These are phyloP conservation scores for Thomomys bottae DNA, from an alignment of 2,113 vertebrate genomes.

Conservation along the genomic window DNA sequence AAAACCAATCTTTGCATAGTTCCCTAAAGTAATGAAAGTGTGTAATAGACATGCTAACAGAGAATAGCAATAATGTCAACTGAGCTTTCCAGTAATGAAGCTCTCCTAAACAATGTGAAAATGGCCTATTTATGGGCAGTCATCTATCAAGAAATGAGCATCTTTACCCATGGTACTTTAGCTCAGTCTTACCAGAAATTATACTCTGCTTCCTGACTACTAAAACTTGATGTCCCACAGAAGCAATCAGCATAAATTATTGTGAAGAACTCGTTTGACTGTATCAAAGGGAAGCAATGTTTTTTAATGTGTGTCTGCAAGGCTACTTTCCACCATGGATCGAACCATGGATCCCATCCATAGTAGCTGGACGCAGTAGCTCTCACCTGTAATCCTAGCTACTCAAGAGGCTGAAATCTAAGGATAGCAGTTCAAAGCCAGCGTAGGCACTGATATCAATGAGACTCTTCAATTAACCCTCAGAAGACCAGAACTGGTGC, in stretches of 20 bases:
- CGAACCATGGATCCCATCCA: too few species aligned
- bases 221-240: neutral
- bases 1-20: neutral
- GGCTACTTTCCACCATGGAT: neutral
- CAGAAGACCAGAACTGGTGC: too few species aligned
- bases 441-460: too few species aligned
- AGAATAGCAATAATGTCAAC: neutral
- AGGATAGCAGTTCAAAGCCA: too few species aligned
- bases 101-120: constrained; percentile 4
- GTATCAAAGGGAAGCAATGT: neutral
- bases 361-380: too few species aligned
- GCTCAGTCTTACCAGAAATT: neutral
- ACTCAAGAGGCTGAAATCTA: too few species aligned
- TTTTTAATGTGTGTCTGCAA: neutral
- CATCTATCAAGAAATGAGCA: neutral
- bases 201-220: neutral
- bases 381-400: too few species aligned
- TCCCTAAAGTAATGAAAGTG: constrained; percentile 21
- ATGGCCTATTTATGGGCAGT: neutral
- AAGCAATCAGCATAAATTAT: neutral
- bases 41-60: constrained; percentile 28
- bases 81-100: constrained; percentile 38
- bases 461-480: too few species aligned
- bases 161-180: neutral
- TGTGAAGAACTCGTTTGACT: neutral